Evolutionary conservation across 1,140 invertebrate genomes (phyloP), one percentile per base, ranked within the genome.

Genomic region (Diplogasteroides magnus): DNA sequence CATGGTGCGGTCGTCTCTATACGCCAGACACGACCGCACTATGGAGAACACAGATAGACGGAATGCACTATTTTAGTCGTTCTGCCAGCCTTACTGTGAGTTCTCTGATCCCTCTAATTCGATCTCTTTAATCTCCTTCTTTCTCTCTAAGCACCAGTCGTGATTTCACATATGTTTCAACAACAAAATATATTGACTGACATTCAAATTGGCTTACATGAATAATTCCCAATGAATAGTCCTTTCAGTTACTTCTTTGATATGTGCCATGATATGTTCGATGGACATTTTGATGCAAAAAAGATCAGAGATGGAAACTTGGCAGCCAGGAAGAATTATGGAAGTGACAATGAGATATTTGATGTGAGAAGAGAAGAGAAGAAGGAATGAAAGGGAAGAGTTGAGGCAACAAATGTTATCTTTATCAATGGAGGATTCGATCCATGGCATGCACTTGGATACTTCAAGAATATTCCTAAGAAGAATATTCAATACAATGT

Each of bases 381-480:
- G 19, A 48, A 48, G 6, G 6, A 48, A 48, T 48, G 37, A 48
- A 48, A 19, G 19, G 37, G 37, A 19, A 6, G 37, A 48, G 55
- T 79, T 68, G 19, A 78, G 48, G 78, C 69, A 2, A 78, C 79
- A 19, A 80, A 80, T 62, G 73, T 80, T 14, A 69, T 81, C 11
- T 56, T 80, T 14, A 74, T 79, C n/a, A 81, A 81, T 60, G 79
- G 79, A 2, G 31, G 31, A 11, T 73, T 79, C 31, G 78, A 80
- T 64, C 78, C 78, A 19, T 80, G 78, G 78, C 65, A 75, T 27
- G 62, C 63, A 2, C 68, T 75, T 1, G 74, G 74, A 57, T 64
- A 62, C 28, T 69, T 64, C 27, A 75, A 61, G 29, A 67, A 60
- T 23, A 31, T 68, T 58, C 64, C 55, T 23, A 56, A 37, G 2